Conservation (phyloP, 2,888 invertebrate genomes). For the Trachelus stipa region DNA sequence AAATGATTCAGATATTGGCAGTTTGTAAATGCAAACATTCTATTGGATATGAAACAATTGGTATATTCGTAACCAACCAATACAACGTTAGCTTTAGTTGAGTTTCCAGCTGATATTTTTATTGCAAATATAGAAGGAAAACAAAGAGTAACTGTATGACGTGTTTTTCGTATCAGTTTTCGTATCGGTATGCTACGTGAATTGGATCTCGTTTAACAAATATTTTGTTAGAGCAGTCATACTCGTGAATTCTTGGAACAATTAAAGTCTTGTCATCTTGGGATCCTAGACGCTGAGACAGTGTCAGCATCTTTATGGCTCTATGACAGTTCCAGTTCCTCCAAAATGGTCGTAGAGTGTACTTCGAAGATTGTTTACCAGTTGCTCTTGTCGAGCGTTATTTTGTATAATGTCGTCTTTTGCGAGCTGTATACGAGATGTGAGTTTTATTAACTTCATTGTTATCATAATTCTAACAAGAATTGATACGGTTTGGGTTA, state of each 20-base stretch:
- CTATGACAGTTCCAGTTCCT: slow-evolving; percentile 36
- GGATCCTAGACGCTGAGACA: background rate
- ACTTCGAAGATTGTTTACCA: slow-evolving; percentile 30
- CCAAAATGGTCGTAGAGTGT: slow-evolving; percentile 36
- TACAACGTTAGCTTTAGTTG: background rate
- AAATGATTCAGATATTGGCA: background rate
- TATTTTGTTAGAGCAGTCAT: background rate
- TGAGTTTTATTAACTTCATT: slow-evolving; percentile 23
- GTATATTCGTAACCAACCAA: background rate
- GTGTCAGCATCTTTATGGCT: background rate
- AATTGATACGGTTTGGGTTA: background rate
- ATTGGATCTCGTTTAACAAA: background rate
- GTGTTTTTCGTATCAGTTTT: background rate
- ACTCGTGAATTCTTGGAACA: background rate
- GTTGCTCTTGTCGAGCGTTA: slow-evolving; percentile 21
- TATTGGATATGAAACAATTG: background rate
- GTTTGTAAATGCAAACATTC: background rate
- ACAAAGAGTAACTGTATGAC: background rate
- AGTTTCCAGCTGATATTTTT: background rate
- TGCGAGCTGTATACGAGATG: slow-evolving; percentile 27
- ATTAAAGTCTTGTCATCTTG: background rate
- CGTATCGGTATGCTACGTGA: background rate
- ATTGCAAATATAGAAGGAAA: background rate
- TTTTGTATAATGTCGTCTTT: slow-evolving; percentile 12
- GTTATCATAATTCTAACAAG: background rate